Conservation (phyloP, 2,113 vertebrate species). For the Prolemur simus region DNA sequence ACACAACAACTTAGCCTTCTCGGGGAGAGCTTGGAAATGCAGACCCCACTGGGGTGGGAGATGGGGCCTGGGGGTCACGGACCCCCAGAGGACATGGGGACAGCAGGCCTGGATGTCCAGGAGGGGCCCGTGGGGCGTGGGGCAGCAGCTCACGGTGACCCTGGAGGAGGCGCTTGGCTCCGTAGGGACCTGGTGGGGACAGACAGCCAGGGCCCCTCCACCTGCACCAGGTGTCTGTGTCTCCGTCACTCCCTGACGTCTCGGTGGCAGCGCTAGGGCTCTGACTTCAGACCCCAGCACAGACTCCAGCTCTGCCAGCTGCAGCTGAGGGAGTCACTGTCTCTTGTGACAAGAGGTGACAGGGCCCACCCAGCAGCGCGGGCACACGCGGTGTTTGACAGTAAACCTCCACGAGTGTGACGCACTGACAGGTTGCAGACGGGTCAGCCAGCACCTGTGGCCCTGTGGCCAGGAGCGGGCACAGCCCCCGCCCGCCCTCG, state of each 20-base stretch:
- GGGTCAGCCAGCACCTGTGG: background rate
- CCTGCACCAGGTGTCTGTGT: background rate
- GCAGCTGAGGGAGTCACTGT: too few relatives aligned
- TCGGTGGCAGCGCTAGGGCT: fast-evolving
- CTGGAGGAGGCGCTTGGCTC: too few relatives aligned
- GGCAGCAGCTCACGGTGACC: background rate
- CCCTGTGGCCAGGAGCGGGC: fast-evolving
- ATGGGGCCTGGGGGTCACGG: fast-evolving
- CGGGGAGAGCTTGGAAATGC: fast-evolving
- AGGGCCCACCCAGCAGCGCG: background rate
- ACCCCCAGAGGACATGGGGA: too few relatives aligned
- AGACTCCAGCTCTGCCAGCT: background rate
- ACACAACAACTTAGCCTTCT: fast-evolving
- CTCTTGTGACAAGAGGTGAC: background rate
- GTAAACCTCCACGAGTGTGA: background rate
- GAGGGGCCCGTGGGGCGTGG: too few relatives aligned
- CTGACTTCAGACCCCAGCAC: fast-evolving
- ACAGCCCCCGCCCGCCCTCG: background rate
- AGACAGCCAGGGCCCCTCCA: background rate
- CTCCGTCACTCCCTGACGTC: background rate
- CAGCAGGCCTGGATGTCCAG: fast-evolving
- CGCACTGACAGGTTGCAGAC: fast-evolving
- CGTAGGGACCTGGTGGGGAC: background rate
- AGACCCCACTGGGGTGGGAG: fast-evolving
- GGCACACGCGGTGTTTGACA: fast-evolving